These are phyloP conservation scores for Tiaroga cobitis DNA, from an alignment of 2,797 vertebrate species.

Conservation along the genomic window DNA sequence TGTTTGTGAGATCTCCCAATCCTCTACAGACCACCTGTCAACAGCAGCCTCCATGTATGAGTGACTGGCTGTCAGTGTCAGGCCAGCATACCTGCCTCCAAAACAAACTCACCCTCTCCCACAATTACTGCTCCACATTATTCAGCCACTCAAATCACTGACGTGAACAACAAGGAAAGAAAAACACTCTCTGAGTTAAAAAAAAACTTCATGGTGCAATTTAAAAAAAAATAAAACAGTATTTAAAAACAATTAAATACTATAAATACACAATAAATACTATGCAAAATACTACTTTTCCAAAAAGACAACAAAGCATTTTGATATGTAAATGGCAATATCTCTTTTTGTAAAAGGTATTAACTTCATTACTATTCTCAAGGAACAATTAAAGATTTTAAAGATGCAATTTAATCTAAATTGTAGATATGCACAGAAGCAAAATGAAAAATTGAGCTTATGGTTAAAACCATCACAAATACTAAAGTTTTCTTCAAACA, in stretches of 20 bases:
- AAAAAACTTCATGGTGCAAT: constrained; percentile 53
- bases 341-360: constrained; percentile 59
- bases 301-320: constrained; percentile 49
- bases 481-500: constrained; percentile 68
- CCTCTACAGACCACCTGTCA: constrained; percentile 69
- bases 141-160: constrained; percentile 66
- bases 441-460: too few species aligned
- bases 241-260: background rate
- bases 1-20: constrained; percentile 45
- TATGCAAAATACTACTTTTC: background rate
- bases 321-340: constrained; percentile 60
- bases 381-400: constrained; percentile 70
- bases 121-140: constrained; percentile 64
- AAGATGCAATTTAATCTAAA: constrained; percentile 60
- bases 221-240: constrained; percentile 60
- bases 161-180: constrained; percentile 22
- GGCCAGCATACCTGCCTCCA: constrained; percentile 66
- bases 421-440: constrained; percentile 65
- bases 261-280: too few species aligned
- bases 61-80: constrained; percentile 67
- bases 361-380: constrained; percentile 62
- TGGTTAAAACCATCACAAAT: constrained; percentile 64
- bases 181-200: background rate
- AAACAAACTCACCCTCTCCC: constrained; percentile 60
- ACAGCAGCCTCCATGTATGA: constrained; percentile 64